Evolutionary conservation across 1,140 invertebrate species (phyloP), one percentile per base, ranked within the genome.

Genomic region (Bemisia tabaci): DNA sequence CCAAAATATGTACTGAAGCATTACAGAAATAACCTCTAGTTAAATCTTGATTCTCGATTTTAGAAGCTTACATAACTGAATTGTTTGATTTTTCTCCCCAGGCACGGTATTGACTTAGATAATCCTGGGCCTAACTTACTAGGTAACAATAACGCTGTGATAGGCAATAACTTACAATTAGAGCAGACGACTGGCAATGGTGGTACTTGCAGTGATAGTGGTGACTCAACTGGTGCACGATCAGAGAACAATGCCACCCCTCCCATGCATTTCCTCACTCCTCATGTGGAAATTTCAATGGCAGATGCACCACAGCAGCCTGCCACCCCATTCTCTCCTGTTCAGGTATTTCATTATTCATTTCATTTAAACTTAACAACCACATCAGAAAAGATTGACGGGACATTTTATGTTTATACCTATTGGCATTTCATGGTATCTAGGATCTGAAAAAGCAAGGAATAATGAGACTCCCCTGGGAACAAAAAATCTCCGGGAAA

Each of bases 281-380:
- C 90, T 17, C 90, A 93, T 72, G 89, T 93, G 24, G 90, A 93
- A 79, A 92, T 93, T 78, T 91, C 89, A 39, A 90, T 91, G 83
- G 84, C 87, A 66, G 89, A 91, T 75, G 76, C 82, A 17, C 75
- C 76, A 17, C 70, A 71, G 59, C 72, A 74, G 23, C 76, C 81
- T 12, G 74, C 76, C 9, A 70, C 72, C 39, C 74, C 76, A 33
- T 79, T 76, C 71, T 77, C 77, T 59, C 77, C 77, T 9, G 65
- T 72, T n/a, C 69, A 73, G 70, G 77, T 78, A 74, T 48, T 48
- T 48, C n/a, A n/a, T 12, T 62, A 21, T 12, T 58, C 48, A 58
- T 58, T 58, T 12, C 33, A 26, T 63, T 17, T 27, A 63, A 63
- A 27, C 62, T 26, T 63, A 12, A 63, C 62, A 63, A 63, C 26